Conservation (phyloP, 2,888 invertebrate genomes). For the Trisateles emortualis region DNA sequence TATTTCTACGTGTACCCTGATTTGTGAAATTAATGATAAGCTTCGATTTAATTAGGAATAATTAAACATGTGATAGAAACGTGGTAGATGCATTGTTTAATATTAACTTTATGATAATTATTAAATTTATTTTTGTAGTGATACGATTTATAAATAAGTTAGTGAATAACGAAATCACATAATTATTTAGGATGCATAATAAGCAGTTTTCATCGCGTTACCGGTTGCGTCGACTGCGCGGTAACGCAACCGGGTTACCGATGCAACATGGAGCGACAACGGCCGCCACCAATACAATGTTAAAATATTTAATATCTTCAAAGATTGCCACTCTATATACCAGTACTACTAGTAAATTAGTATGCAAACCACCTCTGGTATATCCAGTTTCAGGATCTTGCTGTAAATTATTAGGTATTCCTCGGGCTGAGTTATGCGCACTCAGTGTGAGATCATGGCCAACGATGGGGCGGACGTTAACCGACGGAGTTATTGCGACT, state of each 20-base stretch:
- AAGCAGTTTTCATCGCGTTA: constrained; percentile 23
- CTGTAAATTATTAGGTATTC: constrained; percentile 55
- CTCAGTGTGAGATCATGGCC: constrained; percentile 51
- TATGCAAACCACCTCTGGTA: constrained; percentile 36
- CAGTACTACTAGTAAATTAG: constrained; percentile 21
- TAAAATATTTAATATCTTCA: constrained; percentile 18
- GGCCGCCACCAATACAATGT: constrained; percentile 13
- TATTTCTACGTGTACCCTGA: constrained; percentile 16
- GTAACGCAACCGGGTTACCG: constrained; percentile 22
- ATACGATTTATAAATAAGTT: neutral
- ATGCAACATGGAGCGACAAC: constrained; percentile 18
- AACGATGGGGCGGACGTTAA: constrained; percentile 38
- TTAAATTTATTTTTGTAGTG: constrained; percentile 2
- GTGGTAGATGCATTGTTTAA: neutral
- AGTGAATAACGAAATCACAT: constrained; percentile 5
- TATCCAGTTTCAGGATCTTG: constrained; percentile 50
- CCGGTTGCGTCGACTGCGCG: constrained; percentile 12
- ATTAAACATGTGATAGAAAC: constrained; percentile 18
- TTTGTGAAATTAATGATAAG: constrained; percentile 23
- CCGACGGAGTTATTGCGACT: constrained; percentile 39
- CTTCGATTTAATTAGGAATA: constrained; percentile 28
- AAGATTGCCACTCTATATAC: constrained; percentile 26
- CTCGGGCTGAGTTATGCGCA: constrained; percentile 50
- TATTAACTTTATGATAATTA: constrained; percentile 10
- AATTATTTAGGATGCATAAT: constrained; percentile 18